A percentile compares a stretch with the other conserved stretches of the same genome.
Evolutionary conservation across 2,113 vertebrate genomes (phyloP).

Genomic region (Chaenogobius annularis): DNA sequence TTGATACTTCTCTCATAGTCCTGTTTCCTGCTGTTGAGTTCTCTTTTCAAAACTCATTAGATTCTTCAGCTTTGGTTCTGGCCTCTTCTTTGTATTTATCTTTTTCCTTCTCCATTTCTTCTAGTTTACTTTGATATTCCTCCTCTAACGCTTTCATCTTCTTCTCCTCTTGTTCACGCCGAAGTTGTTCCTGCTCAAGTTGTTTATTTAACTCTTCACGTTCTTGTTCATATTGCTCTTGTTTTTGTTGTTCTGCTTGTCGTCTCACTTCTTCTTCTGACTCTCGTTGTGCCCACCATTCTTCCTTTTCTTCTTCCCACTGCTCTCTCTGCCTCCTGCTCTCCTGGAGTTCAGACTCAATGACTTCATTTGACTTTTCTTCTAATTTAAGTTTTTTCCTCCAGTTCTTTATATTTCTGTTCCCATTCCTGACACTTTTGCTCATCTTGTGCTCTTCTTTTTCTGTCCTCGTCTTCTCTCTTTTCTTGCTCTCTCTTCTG

Average conservation of each 20-base stretch:
- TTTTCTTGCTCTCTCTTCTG: neutral
- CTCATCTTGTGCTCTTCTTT: neutral
- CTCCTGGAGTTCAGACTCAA: neutral
- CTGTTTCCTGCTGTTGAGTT: neutral
- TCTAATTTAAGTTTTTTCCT: neutral
- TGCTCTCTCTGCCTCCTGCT: neutral
- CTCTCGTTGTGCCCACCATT: neutral
- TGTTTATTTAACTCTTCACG: neutral
- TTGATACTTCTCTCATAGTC: neutral
- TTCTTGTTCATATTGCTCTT: neutral
- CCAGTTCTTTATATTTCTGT: neutral
- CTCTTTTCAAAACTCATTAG: neutral
- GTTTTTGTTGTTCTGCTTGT: neutral
- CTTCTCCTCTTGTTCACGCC: neutral
- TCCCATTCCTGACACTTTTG: neutral
- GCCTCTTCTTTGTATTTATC: neutral
- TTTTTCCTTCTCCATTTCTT: neutral
- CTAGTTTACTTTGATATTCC: neutral
- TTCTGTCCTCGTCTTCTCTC: neutral
- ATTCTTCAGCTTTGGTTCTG: neutral
- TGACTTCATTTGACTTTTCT: neutral
- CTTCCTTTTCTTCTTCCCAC: neutral
- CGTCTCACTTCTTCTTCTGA: neutral
- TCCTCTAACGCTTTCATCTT: neutral
- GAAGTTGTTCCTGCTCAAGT: neutral